A percentile compares a stretch with the other conserved stretches of the same genome.
Conservation (phyloP, 2,113 vertebrate species). For the Lophotis ruficrista region DNA sequence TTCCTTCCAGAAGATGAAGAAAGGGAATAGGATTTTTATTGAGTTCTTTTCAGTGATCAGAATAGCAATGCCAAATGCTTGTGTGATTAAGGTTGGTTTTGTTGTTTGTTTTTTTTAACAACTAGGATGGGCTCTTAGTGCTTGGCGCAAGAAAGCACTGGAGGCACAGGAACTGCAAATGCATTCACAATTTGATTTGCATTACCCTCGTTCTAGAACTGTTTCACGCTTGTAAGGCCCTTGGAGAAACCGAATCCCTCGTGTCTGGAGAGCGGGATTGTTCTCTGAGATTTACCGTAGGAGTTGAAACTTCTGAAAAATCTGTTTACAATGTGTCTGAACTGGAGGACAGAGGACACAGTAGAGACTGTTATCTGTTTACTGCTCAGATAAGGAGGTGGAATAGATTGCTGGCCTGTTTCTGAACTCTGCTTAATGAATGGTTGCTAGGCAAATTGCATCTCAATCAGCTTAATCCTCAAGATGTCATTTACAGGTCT, state of each 20-base stretch:
- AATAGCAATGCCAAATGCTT: slow-evolving; percentile 14
- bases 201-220: slow-evolving; percentile 24
- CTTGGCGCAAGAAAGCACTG: slow-evolving; percentile 23
- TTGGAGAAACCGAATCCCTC: slow-evolving; percentile 26
- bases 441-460: slow-evolving; percentile 84
- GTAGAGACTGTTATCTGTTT: slow-evolving; percentile 84
- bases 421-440: slow-evolving; percentile 81
- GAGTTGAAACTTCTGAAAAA: slow-evolving; percentile 72
- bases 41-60: slow-evolving; percentile 50
- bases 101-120: background rate
- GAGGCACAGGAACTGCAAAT: slow-evolving; percentile 21
- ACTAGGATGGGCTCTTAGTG: background rate
- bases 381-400: slow-evolving; percentile 82
- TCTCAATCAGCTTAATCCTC: slow-evolving; percentile 86
- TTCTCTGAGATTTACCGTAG: slow-evolving; percentile 51
- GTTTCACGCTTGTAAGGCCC: background rate
- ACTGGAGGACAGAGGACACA: slow-evolving; percentile 73
- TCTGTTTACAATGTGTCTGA: slow-evolving; percentile 77
- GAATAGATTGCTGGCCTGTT: slow-evolving; percentile 82
- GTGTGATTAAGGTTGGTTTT: background rate
- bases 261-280: slow-evolving; percentile 35
- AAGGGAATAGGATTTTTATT: slow-evolving; percentile 58
- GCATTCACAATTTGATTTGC: slow-evolving; percentile 55
- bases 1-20: slow-evolving; percentile 65
- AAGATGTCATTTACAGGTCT: slow-evolving; percentile 84